phyloP scores from a whole-genome alignment of 2,113 vertebrate species.

The Struthidea cinerea region DNA sequence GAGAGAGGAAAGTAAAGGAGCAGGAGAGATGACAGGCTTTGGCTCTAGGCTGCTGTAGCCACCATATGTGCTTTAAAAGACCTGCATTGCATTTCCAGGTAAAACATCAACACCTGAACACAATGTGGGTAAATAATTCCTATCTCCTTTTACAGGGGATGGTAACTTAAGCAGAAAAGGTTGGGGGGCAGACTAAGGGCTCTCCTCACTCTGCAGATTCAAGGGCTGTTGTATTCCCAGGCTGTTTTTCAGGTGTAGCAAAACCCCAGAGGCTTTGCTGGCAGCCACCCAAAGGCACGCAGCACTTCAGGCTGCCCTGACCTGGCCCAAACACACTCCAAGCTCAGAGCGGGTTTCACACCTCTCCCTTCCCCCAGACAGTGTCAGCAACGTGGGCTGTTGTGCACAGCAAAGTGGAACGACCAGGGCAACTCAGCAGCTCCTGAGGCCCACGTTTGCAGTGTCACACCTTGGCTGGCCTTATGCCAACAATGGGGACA shows the following conservation, averaged over 20 bases:
- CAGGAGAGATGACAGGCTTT: neutral
- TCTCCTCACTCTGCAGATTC: neutral
- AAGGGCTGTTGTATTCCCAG: neutral
- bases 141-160: neutral
- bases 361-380: neutral
- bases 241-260: neutral
- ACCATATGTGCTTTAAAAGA: neutral
- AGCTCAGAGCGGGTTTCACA: neutral
- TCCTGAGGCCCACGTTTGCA: fast-evolving
- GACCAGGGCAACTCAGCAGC: neutral
- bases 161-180: neutral
- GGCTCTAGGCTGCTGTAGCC: neutral
- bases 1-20: neutral
- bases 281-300: neutral
- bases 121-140: neutral
- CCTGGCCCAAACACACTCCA: neutral
- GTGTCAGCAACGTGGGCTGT: fast-evolving
- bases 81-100: neutral
- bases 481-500: neutral
- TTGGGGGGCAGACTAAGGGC: neutral
- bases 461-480: neutral
- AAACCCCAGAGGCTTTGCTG: neutral
- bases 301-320: neutral
- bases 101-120: neutral
- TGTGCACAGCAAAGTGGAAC: neutral